Conservation (phyloP, 2,113 vertebrate species). For the Psittacula cyanocephala region DNA sequence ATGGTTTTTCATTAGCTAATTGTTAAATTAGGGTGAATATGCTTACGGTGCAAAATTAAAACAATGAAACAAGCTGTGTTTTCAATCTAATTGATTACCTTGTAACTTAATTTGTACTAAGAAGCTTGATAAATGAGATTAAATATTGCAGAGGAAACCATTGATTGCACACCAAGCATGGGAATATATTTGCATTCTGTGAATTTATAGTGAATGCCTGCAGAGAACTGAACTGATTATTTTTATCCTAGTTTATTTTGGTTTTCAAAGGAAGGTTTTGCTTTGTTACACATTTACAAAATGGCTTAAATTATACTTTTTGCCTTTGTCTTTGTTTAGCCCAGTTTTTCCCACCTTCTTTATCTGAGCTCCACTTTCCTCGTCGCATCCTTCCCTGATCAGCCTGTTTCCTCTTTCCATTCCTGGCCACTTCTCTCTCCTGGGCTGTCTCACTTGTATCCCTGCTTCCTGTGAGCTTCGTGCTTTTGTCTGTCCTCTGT, state of each 20-base stretch:
- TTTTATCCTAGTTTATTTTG: background rate
- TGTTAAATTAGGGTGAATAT: slow-evolving; percentile 46
- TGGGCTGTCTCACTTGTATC: background rate
- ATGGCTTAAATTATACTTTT: background rate
- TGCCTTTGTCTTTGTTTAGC: background rate
- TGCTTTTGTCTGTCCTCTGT: background rate
- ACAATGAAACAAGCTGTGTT: slow-evolving; percentile 59
- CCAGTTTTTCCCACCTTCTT: background rate
- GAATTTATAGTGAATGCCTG: background rate
- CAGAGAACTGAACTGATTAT: background rate
- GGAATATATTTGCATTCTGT: background rate
- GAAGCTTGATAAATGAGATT: slow-evolving; percentile 64
- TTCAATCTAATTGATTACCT: slow-evolving; percentile 59
- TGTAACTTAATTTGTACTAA: slow-evolving; percentile 66
- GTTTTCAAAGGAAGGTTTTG: background rate
- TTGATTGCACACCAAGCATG: background rate
- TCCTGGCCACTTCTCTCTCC: background rate
- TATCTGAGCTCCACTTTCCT: background rate
- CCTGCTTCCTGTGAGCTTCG: background rate
- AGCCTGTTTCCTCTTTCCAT: background rate
- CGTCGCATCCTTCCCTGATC: background rate
- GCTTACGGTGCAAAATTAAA: slow-evolving; percentile 49
- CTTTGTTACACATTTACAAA: background rate
- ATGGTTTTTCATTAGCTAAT: slow-evolving; percentile 51
- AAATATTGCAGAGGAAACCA: slow-evolving; percentile 35